Base-by-base conservation (phyloP, 2,113 vertebrate species). In the Cyanoderma ruficeps region DNA sequence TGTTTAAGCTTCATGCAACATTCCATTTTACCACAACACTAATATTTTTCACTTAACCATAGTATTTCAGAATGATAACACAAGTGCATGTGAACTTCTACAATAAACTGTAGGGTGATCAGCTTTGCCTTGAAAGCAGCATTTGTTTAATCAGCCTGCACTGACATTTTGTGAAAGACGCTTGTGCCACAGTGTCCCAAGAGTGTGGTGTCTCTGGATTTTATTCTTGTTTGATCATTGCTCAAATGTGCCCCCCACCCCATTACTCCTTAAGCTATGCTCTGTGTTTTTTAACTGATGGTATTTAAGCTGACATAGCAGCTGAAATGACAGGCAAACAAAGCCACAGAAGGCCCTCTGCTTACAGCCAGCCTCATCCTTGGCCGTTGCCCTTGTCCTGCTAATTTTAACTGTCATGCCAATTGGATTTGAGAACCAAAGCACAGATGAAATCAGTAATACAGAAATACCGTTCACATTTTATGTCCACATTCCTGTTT, bases 311-410 rank as follows among this genome's bases (percentile, higher is more conserved):
- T 97, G 93, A 97, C 94, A 97, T 89, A 94, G 94, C 94, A 97
- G 96, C 74, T 14, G 53, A 97, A 90, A 95, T 97, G 96, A 97
- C 94, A 97, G 87, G 94, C 94, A 97, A 97, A 97, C 96, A 97
- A 97, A 97, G 94, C 83, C 76, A 70, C 89, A 39, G 70, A 97
- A 90, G 42, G 83, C 64, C 90, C 93, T 97, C 82, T 94, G 83
- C 94, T 97, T 89, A 83, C 80, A 96, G 89, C 81, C 80, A 96
- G 49, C 52, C 53, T 89, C 93, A 94, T 97, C 87, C 94, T 95
- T 97, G 97, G 97, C 95, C 93, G 89, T 91, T 98, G 97, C 97
- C 97, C 97, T 98, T 97, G 97, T 97, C 82, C 81, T 93, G 74
- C 91, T 96, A 97, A 98, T 98, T 97, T 97, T 93, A 98, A 96